phyloP scores from a whole-genome alignment of 2,113 vertebrate genomes.

The Neoarius graeffei region DNA sequence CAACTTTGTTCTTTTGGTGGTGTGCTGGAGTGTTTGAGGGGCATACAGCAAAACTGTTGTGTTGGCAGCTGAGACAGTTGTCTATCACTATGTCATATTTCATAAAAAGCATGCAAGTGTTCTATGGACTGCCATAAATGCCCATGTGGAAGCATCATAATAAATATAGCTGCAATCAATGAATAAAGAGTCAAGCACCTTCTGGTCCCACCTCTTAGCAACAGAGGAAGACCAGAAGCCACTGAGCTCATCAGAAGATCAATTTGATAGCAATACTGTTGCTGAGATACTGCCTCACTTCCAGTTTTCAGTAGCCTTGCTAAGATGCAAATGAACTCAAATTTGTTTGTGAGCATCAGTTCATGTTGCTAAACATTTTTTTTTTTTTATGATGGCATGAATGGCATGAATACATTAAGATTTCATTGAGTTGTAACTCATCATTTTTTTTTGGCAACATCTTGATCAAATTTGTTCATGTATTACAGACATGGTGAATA shows the following conservation, averaged over 20 bases:
- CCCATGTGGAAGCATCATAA: neutral
- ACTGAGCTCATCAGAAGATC: neutral
- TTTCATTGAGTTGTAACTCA: neutral
- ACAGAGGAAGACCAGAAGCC: neutral
- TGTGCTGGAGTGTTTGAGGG: neutral
- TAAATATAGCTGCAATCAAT: neutral
- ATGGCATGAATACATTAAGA: neutral
- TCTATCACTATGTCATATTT: neutral
- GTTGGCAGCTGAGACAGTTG: neutral
- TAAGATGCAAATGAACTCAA: neutral
- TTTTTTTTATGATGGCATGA: too few species aligned
- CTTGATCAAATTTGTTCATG: neutral
- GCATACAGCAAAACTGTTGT: neutral
- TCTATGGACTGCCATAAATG: neutral
- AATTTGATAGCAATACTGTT: neutral
- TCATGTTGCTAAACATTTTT: neutral
- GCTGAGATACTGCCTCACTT: neutral
- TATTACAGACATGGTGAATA: neutral
- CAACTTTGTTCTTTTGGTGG: neutral
- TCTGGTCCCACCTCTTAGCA: neutral
- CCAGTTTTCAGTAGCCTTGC: neutral
- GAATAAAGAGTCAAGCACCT: neutral
- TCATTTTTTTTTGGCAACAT: neutral
- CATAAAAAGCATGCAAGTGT: neutral
- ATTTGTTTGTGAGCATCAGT: neutral